Evolutionary conservation across 2,113 vertebrate genomes (phyloP).

Genomic region (Sphaerodactylus townsendi): DNA sequence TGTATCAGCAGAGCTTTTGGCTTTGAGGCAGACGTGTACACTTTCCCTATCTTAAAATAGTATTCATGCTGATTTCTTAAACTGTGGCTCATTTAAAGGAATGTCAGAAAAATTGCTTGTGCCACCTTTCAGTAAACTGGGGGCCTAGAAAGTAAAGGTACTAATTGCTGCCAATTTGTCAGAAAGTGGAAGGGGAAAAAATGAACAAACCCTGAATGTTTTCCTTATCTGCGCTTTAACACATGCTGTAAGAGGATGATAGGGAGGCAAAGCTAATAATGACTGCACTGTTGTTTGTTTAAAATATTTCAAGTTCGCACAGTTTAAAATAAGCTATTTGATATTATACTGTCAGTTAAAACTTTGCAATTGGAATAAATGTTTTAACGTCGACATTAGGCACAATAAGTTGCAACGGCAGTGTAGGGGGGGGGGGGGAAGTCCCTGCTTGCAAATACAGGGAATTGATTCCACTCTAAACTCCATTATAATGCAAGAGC

Average conservation of each 20-base stretch:
- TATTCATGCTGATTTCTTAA: not conserved
- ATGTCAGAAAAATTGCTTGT: not conserved
- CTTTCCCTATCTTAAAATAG: not conserved
- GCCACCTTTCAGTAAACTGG: not conserved
- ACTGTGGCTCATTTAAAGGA: not conserved
- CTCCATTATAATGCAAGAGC: not conserved
- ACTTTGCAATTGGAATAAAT: conserved; percentile 10
- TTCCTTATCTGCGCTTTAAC: conserved; percentile 16
- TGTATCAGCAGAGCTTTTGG: not conserved
- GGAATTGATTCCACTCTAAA: not conserved
- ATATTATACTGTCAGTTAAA: conserved; percentile 6
- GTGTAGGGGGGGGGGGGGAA: not conserved
- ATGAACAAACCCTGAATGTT: not conserved
- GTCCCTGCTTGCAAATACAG: not conserved
- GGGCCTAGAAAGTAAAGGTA: not conserved
- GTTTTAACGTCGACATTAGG: conserved; percentile 19
- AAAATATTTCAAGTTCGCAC: conserved; percentile 1
- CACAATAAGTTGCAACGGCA: not conserved
- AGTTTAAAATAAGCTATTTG: conserved; percentile 21
- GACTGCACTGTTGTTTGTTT: conserved; percentile 16
- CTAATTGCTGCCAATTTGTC: not conserved
- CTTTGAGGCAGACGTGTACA: not conserved
- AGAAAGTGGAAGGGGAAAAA: not conserved
- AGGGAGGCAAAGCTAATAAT: conserved; percentile 2
- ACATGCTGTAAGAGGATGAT: conserved; percentile 1